Evolutionary conservation across 1,140 invertebrate genomes (phyloP).

Genomic region (Solenopsis invicta): DNA sequence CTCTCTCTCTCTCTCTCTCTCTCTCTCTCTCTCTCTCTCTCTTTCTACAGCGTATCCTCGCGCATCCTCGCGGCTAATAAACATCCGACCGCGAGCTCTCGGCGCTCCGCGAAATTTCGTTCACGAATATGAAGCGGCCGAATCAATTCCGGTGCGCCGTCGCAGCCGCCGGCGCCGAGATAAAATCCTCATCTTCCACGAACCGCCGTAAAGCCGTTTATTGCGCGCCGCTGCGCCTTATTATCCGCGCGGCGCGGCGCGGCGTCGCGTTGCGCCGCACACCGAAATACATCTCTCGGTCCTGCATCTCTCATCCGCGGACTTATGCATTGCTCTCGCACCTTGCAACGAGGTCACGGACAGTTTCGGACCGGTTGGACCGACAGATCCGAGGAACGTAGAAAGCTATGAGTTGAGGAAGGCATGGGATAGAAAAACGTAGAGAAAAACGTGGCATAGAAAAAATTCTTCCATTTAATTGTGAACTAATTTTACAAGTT

Average conservation of each 20-base stretch:
- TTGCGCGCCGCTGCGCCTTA: conserved; percentile 64
- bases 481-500: neutral
- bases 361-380: neutral
- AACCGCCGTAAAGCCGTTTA: conserved; percentile 77
- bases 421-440: neutral
- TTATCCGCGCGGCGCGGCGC: conserved; percentile 54
- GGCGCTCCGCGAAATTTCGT: conserved; percentile 41
- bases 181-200: conserved; percentile 72
- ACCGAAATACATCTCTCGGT: conserved; percentile 26
- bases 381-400: neutral
- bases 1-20: neutral
- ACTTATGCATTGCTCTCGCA: conserved; percentile 1
- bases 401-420: neutral
- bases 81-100: conserved; percentile 5
- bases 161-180: conserved; percentile 21
- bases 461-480: neutral
- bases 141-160: conserved; percentile 58
- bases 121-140: conserved; percentile 38
- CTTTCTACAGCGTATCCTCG: no score
- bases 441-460: no score
- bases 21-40: no score
- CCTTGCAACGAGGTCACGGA: conserved; percentile 23
- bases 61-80: conserved; percentile 30
- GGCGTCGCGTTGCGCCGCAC: conserved; percentile 21
- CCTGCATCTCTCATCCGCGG: neutral